phyloP scores from a whole-genome alignment of 2,797 vertebrate genomes.

The Phataginus tetradactyla region DNA sequence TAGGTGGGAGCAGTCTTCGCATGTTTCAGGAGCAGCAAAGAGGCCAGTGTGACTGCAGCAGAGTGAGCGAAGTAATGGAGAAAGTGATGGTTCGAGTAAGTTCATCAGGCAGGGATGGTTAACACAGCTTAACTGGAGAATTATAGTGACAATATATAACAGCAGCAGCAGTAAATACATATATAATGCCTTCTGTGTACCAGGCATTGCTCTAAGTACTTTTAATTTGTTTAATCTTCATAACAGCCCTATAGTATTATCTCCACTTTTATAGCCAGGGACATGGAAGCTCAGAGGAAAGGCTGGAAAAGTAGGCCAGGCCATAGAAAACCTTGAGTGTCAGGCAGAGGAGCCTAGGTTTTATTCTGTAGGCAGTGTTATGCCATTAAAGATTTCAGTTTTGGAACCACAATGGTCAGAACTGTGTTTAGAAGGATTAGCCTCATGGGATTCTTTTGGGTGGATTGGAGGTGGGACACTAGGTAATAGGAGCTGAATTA shows the following conservation, averaged over 20 bases:
- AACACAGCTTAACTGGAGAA: neutral
- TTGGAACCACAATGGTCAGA: neutral
- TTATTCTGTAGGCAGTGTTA: neutral
- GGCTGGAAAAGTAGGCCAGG: slow-evolving; percentile 20
- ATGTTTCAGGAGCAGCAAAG: neutral
- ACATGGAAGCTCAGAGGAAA: slow-evolving; percentile 5
- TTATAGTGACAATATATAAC: neutral
- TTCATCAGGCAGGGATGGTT: neutral
- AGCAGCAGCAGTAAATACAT: neutral
- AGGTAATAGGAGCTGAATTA: slow-evolving; percentile 7
- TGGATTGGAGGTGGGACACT: neutral
- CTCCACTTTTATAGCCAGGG: neutral
- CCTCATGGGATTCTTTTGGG: slow-evolving; percentile 19
- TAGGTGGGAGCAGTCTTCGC: neutral
- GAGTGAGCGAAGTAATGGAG: neutral
- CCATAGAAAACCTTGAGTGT: neutral
- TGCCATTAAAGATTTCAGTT: neutral
- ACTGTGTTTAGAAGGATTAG: slow-evolving; percentile 38
- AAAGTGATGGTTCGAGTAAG: neutral
- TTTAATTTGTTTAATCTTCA: slow-evolving; percentile 21
- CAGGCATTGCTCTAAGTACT: neutral
- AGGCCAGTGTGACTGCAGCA: neutral
- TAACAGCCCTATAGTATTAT: neutral
- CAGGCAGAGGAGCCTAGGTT: neutral
- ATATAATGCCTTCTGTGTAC: neutral